Conservation (phyloP, 2,113 vertebrate species). For the Microcebus jonahi region DNA sequence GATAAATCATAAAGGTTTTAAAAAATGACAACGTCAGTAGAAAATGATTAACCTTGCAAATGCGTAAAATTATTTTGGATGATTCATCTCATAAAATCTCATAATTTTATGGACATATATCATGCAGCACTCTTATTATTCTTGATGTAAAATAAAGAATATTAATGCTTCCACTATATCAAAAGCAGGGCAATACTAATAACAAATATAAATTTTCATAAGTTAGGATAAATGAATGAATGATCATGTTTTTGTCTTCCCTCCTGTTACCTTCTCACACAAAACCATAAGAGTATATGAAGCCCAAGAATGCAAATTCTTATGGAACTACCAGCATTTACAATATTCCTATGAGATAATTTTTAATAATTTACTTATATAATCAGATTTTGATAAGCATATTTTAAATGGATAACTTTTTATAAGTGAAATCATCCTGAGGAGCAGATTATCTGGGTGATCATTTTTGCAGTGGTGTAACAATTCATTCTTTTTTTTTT, state of each 20-base stretch:
- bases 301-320: background rate
- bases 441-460: background rate
- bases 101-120: background rate
- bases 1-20: background rate
- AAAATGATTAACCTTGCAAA: background rate
- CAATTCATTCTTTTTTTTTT: too few species aligned
- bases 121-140: background rate
- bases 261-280: background rate
- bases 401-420: background rate
- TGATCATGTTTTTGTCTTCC: background rate
- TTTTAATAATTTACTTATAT: background rate
- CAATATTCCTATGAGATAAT: background rate
- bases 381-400: background rate
- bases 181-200: background rate
- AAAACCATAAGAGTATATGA: background rate
- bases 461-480: background rate
- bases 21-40: background rate
- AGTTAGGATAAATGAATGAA: background rate
- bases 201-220: background rate
- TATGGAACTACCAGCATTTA: background rate
- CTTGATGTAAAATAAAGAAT: background rate
- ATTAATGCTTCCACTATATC: background rate
- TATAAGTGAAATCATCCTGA: background rate
- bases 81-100: background rate
- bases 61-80: background rate